These are phyloP conservation scores for Zelostemma sp. DNA, from an alignment of 1,140 invertebrate genomes.

Conservation along the genomic window DNA sequence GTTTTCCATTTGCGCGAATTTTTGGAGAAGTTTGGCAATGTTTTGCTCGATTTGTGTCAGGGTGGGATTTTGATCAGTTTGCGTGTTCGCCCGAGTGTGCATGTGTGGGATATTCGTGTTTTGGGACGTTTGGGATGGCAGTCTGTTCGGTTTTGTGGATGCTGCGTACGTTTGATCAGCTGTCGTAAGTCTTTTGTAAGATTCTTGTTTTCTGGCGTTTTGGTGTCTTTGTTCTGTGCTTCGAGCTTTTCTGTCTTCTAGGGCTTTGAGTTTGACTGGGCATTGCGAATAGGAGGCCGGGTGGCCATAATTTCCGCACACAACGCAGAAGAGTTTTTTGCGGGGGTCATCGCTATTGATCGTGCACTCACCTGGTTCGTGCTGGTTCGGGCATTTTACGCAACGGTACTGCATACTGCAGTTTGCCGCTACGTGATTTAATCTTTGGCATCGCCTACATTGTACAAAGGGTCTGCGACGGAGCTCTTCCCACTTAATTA, in stretches of 20 bases:
- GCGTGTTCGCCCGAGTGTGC: neutral
- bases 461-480: neutral
- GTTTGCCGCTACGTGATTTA: slow-evolving; percentile 5
- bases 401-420: slow-evolving; percentile 9
- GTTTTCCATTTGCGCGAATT: no score
- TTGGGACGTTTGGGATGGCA: no score
- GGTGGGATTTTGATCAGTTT: no score
- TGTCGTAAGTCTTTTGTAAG: no score
- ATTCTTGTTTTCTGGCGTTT: slow-evolving; percentile 3
- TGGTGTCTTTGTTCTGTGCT: neutral
- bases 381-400: slow-evolving; percentile 9
- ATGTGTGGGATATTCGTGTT: neutral
- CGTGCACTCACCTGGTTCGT: neutral
- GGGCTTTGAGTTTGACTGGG: slow-evolving; percentile 4
- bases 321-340: slow-evolving; percentile 18
- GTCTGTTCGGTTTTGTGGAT: no score
- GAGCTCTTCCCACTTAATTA: slow-evolving; percentile 17
- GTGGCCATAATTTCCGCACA: slow-evolving; percentile 33
- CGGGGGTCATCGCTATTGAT: neutral
- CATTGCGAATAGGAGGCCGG: slow-evolving; percentile 47
- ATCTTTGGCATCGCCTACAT: slow-evolving; percentile 21
- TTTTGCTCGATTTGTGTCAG: neutral
- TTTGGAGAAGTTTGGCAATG: no score
- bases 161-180: no score
- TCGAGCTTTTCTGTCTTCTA: slow-evolving; percentile 3